These are phyloP conservation scores for Glyptemys insculpta DNA, from an alignment of 2,797 vertebrate species.

Conservation along the genomic window DNA sequence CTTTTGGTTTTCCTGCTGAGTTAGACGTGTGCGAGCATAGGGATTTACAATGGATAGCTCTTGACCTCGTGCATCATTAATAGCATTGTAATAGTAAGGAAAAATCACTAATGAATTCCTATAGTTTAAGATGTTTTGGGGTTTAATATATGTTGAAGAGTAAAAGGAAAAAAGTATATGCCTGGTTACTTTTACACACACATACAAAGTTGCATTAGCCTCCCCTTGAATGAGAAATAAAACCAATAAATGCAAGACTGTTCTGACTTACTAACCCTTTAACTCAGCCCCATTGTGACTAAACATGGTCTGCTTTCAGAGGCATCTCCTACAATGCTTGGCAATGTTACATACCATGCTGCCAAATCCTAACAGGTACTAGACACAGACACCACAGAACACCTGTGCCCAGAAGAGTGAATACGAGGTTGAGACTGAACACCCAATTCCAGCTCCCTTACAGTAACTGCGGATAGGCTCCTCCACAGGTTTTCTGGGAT, in stretches of 20 bases:
- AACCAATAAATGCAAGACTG: neutral
- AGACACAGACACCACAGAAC: conserved; percentile 46
- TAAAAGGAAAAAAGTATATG: conserved; percentile 17
- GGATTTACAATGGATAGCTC: conserved; percentile 57
- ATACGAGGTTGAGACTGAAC: conserved; percentile 20
- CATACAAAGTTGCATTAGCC: conserved; percentile 7
- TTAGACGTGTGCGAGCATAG: conserved; percentile 40
- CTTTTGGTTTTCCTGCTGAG: conserved; percentile 18
- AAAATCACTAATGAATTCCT: conserved; percentile 64
- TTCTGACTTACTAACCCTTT: neutral
- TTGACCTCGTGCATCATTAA: conserved; percentile 57
- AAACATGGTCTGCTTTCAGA: conserved; percentile 59
- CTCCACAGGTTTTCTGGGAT: neutral
- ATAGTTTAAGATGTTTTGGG: neutral
- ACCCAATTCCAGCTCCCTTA: conserved; percentile 11
- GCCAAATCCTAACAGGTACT: conserved; percentile 62
- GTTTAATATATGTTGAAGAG: neutral
- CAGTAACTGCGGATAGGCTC: neutral
- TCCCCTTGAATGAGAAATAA: conserved; percentile 27
- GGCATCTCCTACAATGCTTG: conserved; percentile 14
- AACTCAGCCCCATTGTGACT: neutral
- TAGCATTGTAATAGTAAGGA: conserved; percentile 55
- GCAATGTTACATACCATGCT: conserved; percentile 3
- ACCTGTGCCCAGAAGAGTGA: conserved; percentile 41
- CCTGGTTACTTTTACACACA: conserved; percentile 8